phyloP scores from a whole-genome alignment of 2,797 vertebrate species.

The Oreochromis mossambicus region DNA sequence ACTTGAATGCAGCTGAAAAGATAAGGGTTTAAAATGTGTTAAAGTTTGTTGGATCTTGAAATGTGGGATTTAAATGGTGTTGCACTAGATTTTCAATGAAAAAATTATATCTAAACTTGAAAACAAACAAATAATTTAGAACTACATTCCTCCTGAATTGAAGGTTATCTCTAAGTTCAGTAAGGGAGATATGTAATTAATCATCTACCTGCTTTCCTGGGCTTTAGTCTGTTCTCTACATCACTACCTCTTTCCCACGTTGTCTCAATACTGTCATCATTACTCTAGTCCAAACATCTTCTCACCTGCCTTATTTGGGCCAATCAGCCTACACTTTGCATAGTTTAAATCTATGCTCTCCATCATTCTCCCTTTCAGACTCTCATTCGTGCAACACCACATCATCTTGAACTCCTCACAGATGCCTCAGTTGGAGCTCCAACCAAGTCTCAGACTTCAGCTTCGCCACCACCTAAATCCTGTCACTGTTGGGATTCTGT shows the following conservation, averaged over 20 bases:
- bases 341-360: neutral
- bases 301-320: neutral
- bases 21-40: neutral
- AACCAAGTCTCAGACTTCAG: neutral
- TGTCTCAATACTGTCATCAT: neutral
- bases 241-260: neutral
- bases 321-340: neutral
- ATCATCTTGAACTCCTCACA: neutral
- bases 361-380: fast-evolving
- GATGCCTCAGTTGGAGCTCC: neutral
- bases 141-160: neutral
- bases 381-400: neutral
- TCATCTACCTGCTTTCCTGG: neutral
- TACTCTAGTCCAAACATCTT: neutral
- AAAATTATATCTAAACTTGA: neutral
- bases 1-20: neutral
- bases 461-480: neutral
- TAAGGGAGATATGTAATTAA: neutral
- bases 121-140: neutral
- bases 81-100: neutral
- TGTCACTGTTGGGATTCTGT: fast-evolving
- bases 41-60: neutral
- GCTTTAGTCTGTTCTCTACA: neutral
- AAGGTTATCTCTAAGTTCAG: neutral
- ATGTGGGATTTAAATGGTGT: neutral